phyloP scores from a whole-genome alignment of 2,888 invertebrate species.

The Synanthedon myopaeformis region DNA sequence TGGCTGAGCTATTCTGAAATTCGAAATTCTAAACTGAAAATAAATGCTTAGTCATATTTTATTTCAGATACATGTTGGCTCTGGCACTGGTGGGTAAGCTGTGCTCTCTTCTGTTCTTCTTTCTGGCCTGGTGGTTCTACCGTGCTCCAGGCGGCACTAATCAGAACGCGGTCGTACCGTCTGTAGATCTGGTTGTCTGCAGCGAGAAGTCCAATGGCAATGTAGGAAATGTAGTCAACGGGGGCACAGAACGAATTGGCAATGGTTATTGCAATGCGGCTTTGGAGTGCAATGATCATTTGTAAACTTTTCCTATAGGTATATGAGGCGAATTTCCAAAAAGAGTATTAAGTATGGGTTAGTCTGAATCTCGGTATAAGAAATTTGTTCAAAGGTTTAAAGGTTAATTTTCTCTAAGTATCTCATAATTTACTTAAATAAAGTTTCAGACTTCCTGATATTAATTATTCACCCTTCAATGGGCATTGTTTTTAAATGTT shows the following conservation, averaged over 20 bases:
- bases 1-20: too few species aligned
- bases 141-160: conserved; percentile 69
- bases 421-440: too few species aligned
- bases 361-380: too few species aligned
- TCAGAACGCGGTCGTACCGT: conserved; percentile 42
- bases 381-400: too few species aligned
- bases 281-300: conserved; percentile 55
- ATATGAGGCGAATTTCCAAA: too few species aligned
- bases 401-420: too few species aligned
- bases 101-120: conserved; percentile 78
- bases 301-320: conserved; percentile 20
- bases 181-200: conserved; percentile 41
- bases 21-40: too few species aligned
- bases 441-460: too few species aligned
- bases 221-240: conserved; percentile 12
- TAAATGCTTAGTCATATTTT: not conserved
- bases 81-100: conserved; percentile 79
- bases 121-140: conserved; percentile 82
- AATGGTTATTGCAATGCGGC: conserved; percentile 61
- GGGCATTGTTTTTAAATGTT: too few species aligned
- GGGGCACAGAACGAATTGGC: conserved; percentile 5
- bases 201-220: conserved; percentile 39
- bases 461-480: too few species aligned
- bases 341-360: too few species aligned
- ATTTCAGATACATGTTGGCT: conserved; percentile 77